phyloP scores from a whole-genome alignment of 2,113 vertebrate genomes.

The Channa maculata region DNA sequence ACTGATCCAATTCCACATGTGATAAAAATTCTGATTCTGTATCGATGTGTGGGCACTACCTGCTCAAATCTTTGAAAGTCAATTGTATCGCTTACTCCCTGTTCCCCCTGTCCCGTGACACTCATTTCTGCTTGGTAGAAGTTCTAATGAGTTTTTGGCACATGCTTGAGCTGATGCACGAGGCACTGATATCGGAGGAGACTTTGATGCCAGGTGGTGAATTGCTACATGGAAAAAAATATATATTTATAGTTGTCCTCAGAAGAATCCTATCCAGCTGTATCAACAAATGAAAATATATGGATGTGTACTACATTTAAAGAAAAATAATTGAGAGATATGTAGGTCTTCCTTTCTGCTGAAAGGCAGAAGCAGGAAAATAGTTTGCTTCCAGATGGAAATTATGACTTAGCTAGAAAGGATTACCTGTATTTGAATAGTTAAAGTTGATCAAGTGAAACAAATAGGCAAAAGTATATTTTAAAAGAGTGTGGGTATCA shows the following conservation, averaged over 20 bases:
- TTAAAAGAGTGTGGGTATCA: too few species aligned
- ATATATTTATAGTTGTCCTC: slow-evolving; percentile 36
- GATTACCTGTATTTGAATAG: not conserved
- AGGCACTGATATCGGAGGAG: slow-evolving; percentile 43
- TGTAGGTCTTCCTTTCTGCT: not conserved
- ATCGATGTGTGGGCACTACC: slow-evolving; percentile 37
- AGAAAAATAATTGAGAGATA: not conserved
- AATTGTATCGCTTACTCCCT: slow-evolving; percentile 37
- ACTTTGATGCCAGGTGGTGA: slow-evolving; percentile 70
- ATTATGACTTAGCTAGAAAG: not conserved
- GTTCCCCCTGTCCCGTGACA: slow-evolving; percentile 48
- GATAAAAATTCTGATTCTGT: slow-evolving; percentile 40
- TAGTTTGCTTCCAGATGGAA: not conserved
- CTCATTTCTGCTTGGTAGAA: slow-evolving; percentile 57
- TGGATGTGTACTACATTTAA: not conserved
- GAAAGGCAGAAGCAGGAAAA: not conserved
- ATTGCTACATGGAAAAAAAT: slow-evolving; percentile 33
- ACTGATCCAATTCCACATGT: slow-evolving; percentile 55
- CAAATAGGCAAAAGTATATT: too few species aligned
- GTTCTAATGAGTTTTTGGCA: slow-evolving; percentile 77
- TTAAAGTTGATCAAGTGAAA: not conserved
- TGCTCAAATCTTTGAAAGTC: slow-evolving; percentile 64
- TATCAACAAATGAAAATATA: slow-evolving; percentile 38
- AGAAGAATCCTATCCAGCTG: slow-evolving; percentile 56
- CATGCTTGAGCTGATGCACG: slow-evolving; percentile 48